Evolutionary conservation across 2,113 vertebrate species (phyloP), one percentile per base, ranked within the genome.

Genomic region (Sterrhoptilus dennistouni): DNA sequence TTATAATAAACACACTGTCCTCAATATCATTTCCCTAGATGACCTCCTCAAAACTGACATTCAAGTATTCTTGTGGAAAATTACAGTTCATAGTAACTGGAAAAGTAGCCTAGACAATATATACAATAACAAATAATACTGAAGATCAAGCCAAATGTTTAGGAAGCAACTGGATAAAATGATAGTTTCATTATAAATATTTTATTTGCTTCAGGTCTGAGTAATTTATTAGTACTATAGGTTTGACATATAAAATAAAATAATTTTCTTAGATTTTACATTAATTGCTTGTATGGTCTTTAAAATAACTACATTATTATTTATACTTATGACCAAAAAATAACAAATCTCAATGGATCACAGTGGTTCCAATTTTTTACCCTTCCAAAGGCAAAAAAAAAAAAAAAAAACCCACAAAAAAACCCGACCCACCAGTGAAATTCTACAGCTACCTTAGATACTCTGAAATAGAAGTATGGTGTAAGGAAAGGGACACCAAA

Each of bases 1-100:
- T 83, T 96, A 95, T 93, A 94, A 96, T 93, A 97, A 96, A 96
- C 92, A 96, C 95, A 92, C 95, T 97, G 96, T 95, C 96, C 96
- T 97, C 92, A 97, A 97, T 95, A 97, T 97, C 78, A 97, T 96
- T 95, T 96, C 92, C 96, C 87, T 93, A 90, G 86, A 91, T 95
- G 91, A 96, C 91, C 91, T 93, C 78, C 96, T 93, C 84, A 83
- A 93, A 96, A 89, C 52, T 95, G 92, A 92, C 83, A 96, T 95
- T 94, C 83, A 87, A 93, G 81, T 95, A 87, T 96, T 93, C 85
- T 92, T 93, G 71, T 45, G 65, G 92, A 96, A 95, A 95, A 96
- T 81, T 94, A 88, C 88, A 53, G n/a, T 56, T 65, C 70, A 31
- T 7, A 71, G 60, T 33, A 91, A 68, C 44, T 23, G 28, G 44